Evolutionary conservation across 2,888 invertebrate species (phyloP).

Genomic region (Muschampia plurimacula): DNA sequence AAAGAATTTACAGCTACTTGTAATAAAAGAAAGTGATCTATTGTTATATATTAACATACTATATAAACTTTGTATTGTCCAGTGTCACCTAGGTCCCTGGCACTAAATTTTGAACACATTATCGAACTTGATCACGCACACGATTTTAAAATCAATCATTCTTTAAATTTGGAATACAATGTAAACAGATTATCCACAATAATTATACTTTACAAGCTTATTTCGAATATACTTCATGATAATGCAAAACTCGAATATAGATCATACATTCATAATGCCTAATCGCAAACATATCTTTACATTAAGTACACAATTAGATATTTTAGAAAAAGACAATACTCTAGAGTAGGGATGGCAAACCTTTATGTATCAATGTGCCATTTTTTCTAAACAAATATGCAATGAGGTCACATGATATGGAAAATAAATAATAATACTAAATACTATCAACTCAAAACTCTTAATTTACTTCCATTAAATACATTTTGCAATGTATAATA

Average conservation of each 20-base stretch:
- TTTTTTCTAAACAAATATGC: too few species aligned
- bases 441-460: too few species aligned
- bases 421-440: too few species aligned
- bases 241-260: conserved; percentile 8
- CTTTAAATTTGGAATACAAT: neutral
- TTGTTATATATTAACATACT: neutral
- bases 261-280: conserved; percentile 7
- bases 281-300: neutral
- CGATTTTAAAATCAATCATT: neutral
- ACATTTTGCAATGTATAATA: too few species aligned
- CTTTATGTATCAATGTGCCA: too few species aligned
- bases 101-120: conserved; percentile 72
- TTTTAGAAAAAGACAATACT: neutral
- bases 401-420: too few species aligned
- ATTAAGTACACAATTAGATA: conserved; percentile 24
- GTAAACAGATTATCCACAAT: neutral
- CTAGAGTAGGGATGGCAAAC: neutral
- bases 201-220: neutral
- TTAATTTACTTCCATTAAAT: too few species aligned
- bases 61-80: conserved; percentile 37
- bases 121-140: conserved; percentile 42
- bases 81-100: conserved; percentile 49
- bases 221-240: conserved; percentile 12
- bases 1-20: neutral
- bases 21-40: neutral